Conservation (phyloP, 1,140 invertebrate genomes). For the Drosophila ogumai region DNA sequence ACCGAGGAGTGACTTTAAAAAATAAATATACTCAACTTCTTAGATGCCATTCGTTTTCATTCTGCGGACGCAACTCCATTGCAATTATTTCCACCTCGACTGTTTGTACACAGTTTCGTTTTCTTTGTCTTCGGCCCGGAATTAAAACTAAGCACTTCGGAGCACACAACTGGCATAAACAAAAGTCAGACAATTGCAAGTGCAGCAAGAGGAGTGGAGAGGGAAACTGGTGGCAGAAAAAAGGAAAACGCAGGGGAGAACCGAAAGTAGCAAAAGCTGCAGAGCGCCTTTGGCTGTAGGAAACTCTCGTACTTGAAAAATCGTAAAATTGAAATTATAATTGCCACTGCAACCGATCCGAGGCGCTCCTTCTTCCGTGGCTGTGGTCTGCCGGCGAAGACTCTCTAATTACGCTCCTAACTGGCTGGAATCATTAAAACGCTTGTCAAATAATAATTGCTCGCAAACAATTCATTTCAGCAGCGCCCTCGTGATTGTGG, state of each 20-base stretch:
- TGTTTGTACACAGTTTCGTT: constrained; percentile 34
- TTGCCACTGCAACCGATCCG: constrained; percentile 76
- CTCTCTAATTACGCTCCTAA: constrained; percentile 74
- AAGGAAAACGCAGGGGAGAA: background rate
- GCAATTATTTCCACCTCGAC: constrained; percentile 14
- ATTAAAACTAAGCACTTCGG: constrained; percentile 78
- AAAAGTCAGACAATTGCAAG: constrained; percentile 43
- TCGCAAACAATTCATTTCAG: constrained; percentile 53
- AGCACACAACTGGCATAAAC: constrained; percentile 74
- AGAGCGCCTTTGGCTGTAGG: constrained; percentile 29
- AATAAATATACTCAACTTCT: background rate
- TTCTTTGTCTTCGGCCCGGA: constrained; percentile 62
- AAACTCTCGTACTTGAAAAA: constrained; percentile 67
- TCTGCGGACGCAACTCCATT: constrained; percentile 5
- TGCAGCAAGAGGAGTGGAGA: background rate
- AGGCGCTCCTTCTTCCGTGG: constrained; percentile 23
- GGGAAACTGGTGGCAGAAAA: background rate
- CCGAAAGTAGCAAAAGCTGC: constrained; percentile 15
- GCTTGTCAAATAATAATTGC: constrained; percentile 80
- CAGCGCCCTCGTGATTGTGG: constrained; percentile 29
- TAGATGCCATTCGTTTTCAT: constrained; percentile 2
- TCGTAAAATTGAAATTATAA: constrained; percentile 83
- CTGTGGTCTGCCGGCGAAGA: constrained; percentile 45
- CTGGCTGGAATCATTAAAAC: constrained; percentile 74
- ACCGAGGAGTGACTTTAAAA: background rate